A percentile compares a stretch with the other conserved stretches of the same genome.
Conservation (phyloP, 2,797 vertebrate species). For the Meda fulgida region DNA sequence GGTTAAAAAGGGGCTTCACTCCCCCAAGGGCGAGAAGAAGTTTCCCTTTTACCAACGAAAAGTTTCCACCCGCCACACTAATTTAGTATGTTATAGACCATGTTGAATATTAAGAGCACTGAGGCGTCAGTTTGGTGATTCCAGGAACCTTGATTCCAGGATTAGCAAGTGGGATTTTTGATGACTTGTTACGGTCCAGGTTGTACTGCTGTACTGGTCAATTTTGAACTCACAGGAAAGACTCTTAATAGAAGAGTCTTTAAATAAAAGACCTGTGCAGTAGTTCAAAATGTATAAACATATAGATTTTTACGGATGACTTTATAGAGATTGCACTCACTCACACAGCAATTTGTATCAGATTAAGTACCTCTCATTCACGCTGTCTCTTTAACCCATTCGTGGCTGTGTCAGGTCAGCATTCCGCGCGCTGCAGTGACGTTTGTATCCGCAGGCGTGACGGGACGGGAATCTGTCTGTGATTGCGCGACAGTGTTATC, state of each 20-base stretch:
- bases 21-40: no score
- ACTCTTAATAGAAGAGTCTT: no score
- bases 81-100: neutral
- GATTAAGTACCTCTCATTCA: neutral
- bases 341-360: neutral
- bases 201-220: neutral
- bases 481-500: constrained; percentile 34
- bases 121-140: neutral
- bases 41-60: no score
- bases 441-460: constrained; percentile 60
- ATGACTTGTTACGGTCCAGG: neutral
- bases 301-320: neutral
- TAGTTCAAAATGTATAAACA: neutral
- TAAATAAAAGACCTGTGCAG: no score
- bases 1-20: no score
- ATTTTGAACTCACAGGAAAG: neutral
- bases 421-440: constrained; percentile 57
- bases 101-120: neutral
- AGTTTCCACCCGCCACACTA: no score
- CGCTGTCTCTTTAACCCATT: neutral
- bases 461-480: constrained; percentile 27
- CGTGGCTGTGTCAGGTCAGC: neutral
- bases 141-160: neutral
- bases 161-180: neutral
- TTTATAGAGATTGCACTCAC: neutral